Base-by-base conservation (phyloP, 2,888 invertebrate species). In the Cetonia aurata region DNA sequence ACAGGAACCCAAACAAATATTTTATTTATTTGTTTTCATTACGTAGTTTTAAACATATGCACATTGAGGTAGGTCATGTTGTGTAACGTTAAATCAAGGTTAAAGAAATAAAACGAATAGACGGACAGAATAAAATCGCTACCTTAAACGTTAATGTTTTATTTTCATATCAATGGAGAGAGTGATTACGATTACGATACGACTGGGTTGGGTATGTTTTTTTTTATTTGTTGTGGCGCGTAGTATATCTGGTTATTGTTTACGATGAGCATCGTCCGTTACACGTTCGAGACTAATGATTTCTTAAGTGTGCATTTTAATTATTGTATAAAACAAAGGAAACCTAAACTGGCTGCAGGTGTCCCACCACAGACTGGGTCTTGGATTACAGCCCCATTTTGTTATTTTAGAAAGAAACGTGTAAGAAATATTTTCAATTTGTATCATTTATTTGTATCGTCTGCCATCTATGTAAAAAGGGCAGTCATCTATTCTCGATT, bases 31-130 rank as follows among this genome's bases (percentile, higher is more conserved):
- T 60, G 48, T 46, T 60, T 60, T 31, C 31, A 46, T 60, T 60
- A 46, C 46, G 46, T 48, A 44, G 19, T 44, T 44, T 59, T 44
- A 44, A 25, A 25, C 19, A 17, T 59, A 60, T 46, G 48, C 46
- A 60, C 31, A 48, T 46, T 60, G 46, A 60, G 60, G 60, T 48
- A 60, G 60, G 60, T 60, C 60, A 60, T 60, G n/a, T 60, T 60
- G 48, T 48, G 60, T 60, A 60, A 60, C 60, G 60, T 60, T 31
- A 60, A 60, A 60, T 46, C 60, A 60, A 60, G 60, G 60, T 48
- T 42, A 44, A 46, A 60, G 31, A 31, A 60, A 60, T 33, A 60
- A 60, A 60, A 60, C 46, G 48, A 48, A 46, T 60, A 46, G 46
- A 60, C 55, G 55, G 33, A 56, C 55, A 56, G 3, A 33, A 33